Evolutionary conservation across 2,888 invertebrate species (phyloP), one percentile per base, ranked within the genome.

Genomic region (Lasius platythorax): DNA sequence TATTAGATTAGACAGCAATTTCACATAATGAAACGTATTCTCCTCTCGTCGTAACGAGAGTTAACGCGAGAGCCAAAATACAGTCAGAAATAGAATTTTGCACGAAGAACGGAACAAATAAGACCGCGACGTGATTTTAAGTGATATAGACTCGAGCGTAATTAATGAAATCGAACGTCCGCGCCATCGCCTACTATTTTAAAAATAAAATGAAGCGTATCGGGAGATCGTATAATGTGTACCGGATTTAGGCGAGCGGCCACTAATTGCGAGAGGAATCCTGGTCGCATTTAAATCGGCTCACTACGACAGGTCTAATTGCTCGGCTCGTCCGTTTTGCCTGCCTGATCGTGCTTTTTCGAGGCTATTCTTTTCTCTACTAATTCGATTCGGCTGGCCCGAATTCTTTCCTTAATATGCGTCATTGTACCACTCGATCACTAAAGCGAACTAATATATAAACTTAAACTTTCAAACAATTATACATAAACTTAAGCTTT

Each of bases 251-350:
- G 6, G n/a, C 33, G 30, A 81, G 61, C 79, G 82, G 82, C 70
- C 84, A 79, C 89, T 89, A 89, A 89, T 89, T 88, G 86, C 87
- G 74, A 75, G 72, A 73, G 85, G 67, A 87, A 88, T 86, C 85
- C 83, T 82, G 82, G 82, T 85, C 84, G 85, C 85, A 88, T 90
- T 90, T 90, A 90, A 90, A 90, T 90, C 83, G 85, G 86, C 84
- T 90, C 90, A 79, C 87, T 87, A 85, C 87, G 88, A 90, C 88
- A 86, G 83, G 86, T 88, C 88, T 90, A 90, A 90, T 90, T 90
- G 86, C 82, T 84, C 68, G 78, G 58, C 70, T 74, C 89, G 82
- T 86, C 81, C 84, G 82, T 86, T 84, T 37, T 43, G 63, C 28
- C 43, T 23, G 64, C 28, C 56, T 12, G 56, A 72, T 64, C 78